Conservation (phyloP, 2,797 vertebrate genomes). For the Pangasius djambal region DNA sequence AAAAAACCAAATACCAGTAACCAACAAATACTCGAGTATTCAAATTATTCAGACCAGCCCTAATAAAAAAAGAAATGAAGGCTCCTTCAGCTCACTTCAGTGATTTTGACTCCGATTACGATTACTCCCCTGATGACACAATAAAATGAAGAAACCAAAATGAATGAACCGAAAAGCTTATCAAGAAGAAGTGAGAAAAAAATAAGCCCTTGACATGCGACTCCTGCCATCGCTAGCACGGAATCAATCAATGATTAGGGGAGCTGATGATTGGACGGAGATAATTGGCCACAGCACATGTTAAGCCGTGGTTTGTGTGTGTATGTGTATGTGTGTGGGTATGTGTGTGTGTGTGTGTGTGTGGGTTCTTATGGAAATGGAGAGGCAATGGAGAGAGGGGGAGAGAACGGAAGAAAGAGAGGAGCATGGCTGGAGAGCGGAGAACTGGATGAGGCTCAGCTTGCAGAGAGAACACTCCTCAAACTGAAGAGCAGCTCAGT, state of each 20-base stretch:
- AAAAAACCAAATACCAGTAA: not conserved
- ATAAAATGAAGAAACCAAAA: not conserved
- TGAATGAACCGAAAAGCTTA: not conserved
- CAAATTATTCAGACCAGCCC: not conserved
- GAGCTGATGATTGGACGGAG: constrained; percentile 69
- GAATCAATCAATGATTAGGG: constrained; percentile 59
- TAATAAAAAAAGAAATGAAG: constrained; percentile 18
- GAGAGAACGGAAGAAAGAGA: constrained; percentile 4
- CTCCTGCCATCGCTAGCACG: not conserved
- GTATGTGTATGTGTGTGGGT: not conserved
- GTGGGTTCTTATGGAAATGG: constrained; percentile 55
- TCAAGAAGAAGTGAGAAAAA: not conserved
- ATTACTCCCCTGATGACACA: not conserved
- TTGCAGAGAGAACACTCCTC: constrained; percentile 51
- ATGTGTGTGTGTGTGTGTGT: constrained; percentile 8
- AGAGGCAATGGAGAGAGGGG: not conserved
- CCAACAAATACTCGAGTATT: not conserved
- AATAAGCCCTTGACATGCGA: constrained; percentile 36
- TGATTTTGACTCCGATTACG: not conserved
- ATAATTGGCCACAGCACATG: constrained; percentile 71
- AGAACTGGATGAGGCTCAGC: constrained; percentile 37
- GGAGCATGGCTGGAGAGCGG: constrained; percentile 1
- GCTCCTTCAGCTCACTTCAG: not conserved
- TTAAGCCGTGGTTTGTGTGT: constrained; percentile 57
- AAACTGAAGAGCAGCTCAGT: constrained; percentile 33